Base-by-base conservation (phyloP, 2,888 invertebrate species). In the Apamea epomidion region DNA sequence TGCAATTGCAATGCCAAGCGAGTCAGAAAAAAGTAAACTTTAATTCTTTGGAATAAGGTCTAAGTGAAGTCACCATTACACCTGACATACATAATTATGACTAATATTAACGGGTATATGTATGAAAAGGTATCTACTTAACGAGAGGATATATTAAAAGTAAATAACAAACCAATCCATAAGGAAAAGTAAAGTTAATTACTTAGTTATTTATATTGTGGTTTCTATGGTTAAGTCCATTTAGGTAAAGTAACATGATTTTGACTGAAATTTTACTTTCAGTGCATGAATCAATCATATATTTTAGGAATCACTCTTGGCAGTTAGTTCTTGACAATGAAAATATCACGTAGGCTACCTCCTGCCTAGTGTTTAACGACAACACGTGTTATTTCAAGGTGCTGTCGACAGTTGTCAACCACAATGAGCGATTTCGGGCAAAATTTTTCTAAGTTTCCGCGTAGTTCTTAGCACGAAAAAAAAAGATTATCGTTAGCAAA, bases 361-460 rank as follows among this genome's bases (percentile, higher is more conserved):
- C 37, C 37, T 42, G 25, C n/a, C 51, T 74, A 67, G 51, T 51
- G 25, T 76, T 76, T 77, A 62, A 68, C 42, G 45, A 68, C 21
- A 29, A 32, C 37, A 48, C 29, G 54, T 74, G 21, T n/a, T 58
- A n/a, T 51, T 54, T 65, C 65, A 58, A 67, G 74, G 74, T 48
- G 29, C 48, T 82, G 58, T 29, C 64, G 29, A 29, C 74, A 6
- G 45, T 29, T 64, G 54, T 58, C 65, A 37, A 64, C 37, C 48
- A 14, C 16, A 45, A 81, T 73, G 82, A 81, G 64, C 18, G 45
- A 82, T 80, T 82, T 37, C 14, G 18, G 18, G 0, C 2, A 7
- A 62, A 80, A 51, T 42, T 32, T 70, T 60, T 25, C 25, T 6
- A 18, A 60, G 4, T 42, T 42, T 42, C 42, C 14, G 29, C 18